Evolutionary conservation across 2,888 invertebrate species (phyloP).

Genomic region (Pachycephus smyrnensis): DNA sequence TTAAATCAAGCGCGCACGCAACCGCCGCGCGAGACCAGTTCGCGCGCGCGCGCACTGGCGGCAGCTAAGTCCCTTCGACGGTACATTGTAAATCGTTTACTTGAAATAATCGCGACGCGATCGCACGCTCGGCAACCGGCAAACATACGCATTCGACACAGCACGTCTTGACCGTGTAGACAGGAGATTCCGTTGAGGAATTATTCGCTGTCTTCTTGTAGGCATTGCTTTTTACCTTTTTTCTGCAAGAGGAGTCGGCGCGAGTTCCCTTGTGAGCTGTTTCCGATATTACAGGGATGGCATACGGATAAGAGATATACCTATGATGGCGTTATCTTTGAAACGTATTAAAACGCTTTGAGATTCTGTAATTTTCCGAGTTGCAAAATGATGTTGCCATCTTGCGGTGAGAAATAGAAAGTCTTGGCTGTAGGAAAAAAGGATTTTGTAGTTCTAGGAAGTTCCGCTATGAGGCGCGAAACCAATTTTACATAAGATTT

Average conservation of each 20-base stretch:
- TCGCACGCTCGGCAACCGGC: background rate
- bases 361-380: too few species aligned
- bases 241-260: background rate
- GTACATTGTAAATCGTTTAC: background rate
- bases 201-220: background rate
- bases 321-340: too few species aligned
- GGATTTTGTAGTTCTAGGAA: background rate
- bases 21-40: slow-evolving; percentile 31
- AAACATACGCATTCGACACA: background rate
- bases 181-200: background rate
- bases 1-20: slow-evolving; percentile 34
- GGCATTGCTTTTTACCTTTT: background rate
- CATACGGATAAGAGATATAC: too few species aligned
- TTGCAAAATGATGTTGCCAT: too few species aligned
- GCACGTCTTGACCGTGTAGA: background rate
- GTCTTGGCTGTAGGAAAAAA: too few species aligned
- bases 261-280: background rate
- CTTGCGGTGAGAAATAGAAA: too few species aligned
- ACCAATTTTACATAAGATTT: too few species aligned
- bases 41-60: background rate
- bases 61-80: too few species aligned
- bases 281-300: too few species aligned
- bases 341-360: too few species aligned
- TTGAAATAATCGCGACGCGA: background rate
- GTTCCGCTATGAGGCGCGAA: background rate